Base-by-base conservation (phyloP, 1,140 invertebrate species). In the Nymphalis io region DNA sequence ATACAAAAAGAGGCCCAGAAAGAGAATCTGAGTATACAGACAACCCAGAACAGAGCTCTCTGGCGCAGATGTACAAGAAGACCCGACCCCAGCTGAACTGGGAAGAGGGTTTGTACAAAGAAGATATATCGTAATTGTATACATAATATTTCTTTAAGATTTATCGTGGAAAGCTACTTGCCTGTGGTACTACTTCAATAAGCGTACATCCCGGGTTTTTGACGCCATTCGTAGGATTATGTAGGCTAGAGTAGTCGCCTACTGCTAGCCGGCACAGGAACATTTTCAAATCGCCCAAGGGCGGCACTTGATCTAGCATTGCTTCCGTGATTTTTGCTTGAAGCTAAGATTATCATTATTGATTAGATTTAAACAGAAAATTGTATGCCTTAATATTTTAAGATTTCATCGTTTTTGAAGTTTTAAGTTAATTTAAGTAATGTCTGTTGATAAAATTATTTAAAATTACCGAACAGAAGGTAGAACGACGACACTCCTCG, bases 301-400 rank as follows among this genome's bases (percentile, higher is more conserved):
- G 95, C 1, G 96, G 93, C 63, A 97, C 87, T 89, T 97, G 96
- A 81, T 97, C 96, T 40, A 97, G 67, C 12, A 96, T 78, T 13
- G 84, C 76, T 60, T 96, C 95, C 6, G 94, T 92, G 21, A 96
- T 80, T 21, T 86, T 92, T 83, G 92, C 87, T 85, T 95, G 92
- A 21, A 95, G 82, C 94, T 95, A 59, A 67, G 44, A 33, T 33
- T 6, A 33, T 33, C 5, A 33, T 8, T 33, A 33, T 33, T 33
- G 23, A 33, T 33, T 33, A 33, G 2, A 6, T 33, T 33, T 33
- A 8, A 33, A 33, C 5, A 33, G 4, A 8, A 33, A 8, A 33
- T 33, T 33, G 27, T 33, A n/a, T n/a, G n/a, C n/a, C 27, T 33
- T 33, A 33, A 33, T 33, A 4, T 33, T 1, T 33, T 8, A 8